These are phyloP conservation scores for Limnephilus marmoratus DNA, from an alignment of 2,888 invertebrate species.

Conservation along the genomic window DNA sequence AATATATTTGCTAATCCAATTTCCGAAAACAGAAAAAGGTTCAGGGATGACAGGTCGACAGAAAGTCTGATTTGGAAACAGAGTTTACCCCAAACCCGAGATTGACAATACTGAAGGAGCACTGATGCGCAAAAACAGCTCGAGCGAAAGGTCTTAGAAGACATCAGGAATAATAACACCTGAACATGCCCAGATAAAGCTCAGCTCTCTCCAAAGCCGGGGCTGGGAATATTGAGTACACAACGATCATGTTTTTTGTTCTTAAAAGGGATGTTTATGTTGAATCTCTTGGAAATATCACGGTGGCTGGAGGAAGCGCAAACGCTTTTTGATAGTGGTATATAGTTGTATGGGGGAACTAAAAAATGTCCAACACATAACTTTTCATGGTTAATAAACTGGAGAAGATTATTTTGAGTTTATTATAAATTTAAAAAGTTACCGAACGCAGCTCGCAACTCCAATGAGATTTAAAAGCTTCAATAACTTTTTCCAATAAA, in stretches of 20 bases:
- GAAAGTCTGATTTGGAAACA: slow-evolving; percentile 42
- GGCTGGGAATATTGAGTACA: neutral
- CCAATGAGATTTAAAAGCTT: no score
- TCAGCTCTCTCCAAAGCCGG: neutral
- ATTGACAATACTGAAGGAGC: slow-evolving; percentile 30
- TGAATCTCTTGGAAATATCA: neutral
- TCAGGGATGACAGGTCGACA: slow-evolving; percentile 35
- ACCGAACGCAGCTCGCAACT: no score
- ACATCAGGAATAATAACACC: neutral
- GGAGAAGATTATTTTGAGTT: no score
- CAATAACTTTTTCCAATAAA: no score
- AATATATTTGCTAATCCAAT: slow-evolving; percentile 38
- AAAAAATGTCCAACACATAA: neutral
- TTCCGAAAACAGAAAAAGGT: slow-evolving; percentile 38
- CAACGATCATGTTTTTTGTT: slow-evolving; percentile 2
- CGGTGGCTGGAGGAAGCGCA: neutral
- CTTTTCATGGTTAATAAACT: neutral
- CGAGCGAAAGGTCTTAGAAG: neutral
- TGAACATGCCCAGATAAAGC: neutral
- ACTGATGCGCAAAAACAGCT: slow-evolving; percentile 27
- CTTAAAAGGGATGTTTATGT: neutral
- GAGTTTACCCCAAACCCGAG: slow-evolving; percentile 29
- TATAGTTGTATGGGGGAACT: neutral
- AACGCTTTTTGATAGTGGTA: neutral
- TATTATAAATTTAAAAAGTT: no score